phyloP scores from a whole-genome alignment of 2,888 invertebrate species.

The Cosmia pyralina region DNA sequence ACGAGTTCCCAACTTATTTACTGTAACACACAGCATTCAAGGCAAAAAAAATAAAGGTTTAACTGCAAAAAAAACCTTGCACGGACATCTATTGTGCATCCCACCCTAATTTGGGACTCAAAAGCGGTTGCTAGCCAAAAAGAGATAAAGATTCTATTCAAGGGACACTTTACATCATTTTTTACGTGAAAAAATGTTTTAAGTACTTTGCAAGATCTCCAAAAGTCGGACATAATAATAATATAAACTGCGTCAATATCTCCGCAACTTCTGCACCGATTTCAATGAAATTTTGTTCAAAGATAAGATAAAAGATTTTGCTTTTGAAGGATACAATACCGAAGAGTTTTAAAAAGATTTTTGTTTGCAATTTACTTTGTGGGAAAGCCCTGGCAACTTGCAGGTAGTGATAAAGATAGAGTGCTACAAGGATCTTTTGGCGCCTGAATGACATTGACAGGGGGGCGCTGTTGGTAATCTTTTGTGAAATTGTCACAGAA shows the following conservation, averaged over 20 bases:
- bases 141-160: slow-evolving; percentile 42
- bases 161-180: slow-evolving; percentile 21
- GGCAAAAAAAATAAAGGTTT: neutral
- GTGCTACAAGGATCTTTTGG: neutral
- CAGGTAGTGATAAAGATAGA: neutral
- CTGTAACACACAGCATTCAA: neutral
- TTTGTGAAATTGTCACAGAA: neutral
- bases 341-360: neutral
- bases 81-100: slow-evolving; percentile 3
- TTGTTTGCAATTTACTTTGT: neutral
- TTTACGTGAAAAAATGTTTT: slow-evolving; percentile 24
- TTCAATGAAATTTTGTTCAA: slow-evolving; percentile 30
- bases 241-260: slow-evolving; percentile 4
- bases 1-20: neutral
- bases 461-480: neutral
- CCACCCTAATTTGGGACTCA: slow-evolving; percentile 44
- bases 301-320: neutral
- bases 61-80: neutral
- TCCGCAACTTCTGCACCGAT: slow-evolving; percentile 18
- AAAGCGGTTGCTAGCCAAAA: slow-evolving; percentile 59
- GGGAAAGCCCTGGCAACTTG: neutral
- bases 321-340: neutral
- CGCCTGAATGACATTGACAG: neutral
- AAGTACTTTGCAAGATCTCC: neutral
- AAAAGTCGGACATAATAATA: neutral